These are phyloP conservation scores for Rhabdornis inornatus DNA, from an alignment of 2,113 vertebrate species.

Conservation along the genomic window DNA sequence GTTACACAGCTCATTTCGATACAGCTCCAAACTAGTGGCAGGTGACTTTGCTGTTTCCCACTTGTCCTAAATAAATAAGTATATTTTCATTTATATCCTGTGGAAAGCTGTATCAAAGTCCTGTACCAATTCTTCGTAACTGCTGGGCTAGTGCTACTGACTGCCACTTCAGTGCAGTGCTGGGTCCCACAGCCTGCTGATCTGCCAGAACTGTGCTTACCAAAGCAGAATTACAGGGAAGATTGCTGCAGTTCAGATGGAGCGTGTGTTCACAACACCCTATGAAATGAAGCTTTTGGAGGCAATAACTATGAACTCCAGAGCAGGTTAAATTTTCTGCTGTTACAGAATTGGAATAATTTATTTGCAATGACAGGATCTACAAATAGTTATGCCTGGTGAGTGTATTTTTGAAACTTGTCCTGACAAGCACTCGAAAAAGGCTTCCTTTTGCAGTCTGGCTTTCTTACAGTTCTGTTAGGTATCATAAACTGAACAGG, in stretches of 20 bases:
- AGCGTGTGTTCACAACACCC: background rate
- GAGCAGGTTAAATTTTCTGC: background rate
- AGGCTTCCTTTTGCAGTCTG: background rate
- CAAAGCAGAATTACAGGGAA: background rate
- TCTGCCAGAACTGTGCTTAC: background rate
- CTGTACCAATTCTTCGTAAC: background rate
- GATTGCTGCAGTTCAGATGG: background rate
- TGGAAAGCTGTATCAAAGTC: background rate
- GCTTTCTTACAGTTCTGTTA: background rate
- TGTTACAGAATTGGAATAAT: background rate
- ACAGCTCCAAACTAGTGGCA: background rate
- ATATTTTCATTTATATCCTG: background rate
- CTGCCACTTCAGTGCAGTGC: rapidly evolving
- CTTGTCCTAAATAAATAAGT: background rate
- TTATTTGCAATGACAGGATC: background rate
- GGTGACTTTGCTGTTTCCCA: background rate
- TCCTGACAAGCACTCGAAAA: background rate
- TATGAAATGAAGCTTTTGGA: background rate
- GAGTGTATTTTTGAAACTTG: background rate
- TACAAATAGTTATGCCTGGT: background rate
- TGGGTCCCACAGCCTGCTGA: background rate
- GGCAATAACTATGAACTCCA: background rate
- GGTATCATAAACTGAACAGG: background rate
- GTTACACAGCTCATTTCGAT: rapidly evolving
- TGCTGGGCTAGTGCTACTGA: background rate